Percentiles rank a stretch among this genome's conserved stretches.
phyloP scores from a whole-genome alignment of 2,888 invertebrate genomes.

The Muscina levida region DNA sequence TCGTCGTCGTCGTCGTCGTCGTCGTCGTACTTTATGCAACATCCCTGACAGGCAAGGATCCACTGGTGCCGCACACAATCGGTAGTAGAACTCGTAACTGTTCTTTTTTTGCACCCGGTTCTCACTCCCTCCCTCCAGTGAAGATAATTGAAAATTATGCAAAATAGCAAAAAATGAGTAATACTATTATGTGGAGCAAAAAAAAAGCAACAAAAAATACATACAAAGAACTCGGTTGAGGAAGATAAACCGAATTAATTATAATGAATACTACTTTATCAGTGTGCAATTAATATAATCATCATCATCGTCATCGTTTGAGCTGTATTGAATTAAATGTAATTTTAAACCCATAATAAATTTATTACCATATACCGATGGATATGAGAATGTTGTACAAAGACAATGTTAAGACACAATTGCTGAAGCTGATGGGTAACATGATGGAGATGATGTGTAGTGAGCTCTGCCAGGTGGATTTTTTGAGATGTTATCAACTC shows the following conservation, averaged over 20 bases:
- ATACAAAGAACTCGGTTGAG: too few relatives aligned
- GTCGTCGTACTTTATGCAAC: neutral
- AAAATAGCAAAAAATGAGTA: conserved; percentile 32
- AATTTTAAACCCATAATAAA: conserved; percentile 44
- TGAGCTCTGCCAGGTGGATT: too few relatives aligned
- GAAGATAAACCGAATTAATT: conserved; percentile 53
- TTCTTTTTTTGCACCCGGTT: neutral
- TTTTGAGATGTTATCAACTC: too few relatives aligned
- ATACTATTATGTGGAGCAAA: neutral
- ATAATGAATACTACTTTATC: conserved; percentile 31
- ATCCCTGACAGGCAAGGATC: neutral
- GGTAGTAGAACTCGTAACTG: too few relatives aligned
- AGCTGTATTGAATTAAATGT: conserved; percentile 48
- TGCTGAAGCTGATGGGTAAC: too few relatives aligned
- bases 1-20: too few relatives aligned
- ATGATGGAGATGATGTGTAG: too few relatives aligned
- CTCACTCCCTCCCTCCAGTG: neutral
- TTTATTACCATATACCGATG: conserved; percentile 17
- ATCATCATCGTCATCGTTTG: conserved; percentile 29
- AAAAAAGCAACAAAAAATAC: conserved; percentile 31
- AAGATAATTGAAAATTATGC: conserved; percentile 57
- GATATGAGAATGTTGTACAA: too few relatives aligned
- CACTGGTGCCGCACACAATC: neutral
- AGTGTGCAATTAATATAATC: conserved; percentile 34
- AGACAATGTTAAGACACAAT: too few relatives aligned